A percentile compares a stretch with the other conserved stretches of the same genome.
Conservation (phyloP, 2,797 vertebrate genomes). For the Glyptemys insculpta region DNA sequence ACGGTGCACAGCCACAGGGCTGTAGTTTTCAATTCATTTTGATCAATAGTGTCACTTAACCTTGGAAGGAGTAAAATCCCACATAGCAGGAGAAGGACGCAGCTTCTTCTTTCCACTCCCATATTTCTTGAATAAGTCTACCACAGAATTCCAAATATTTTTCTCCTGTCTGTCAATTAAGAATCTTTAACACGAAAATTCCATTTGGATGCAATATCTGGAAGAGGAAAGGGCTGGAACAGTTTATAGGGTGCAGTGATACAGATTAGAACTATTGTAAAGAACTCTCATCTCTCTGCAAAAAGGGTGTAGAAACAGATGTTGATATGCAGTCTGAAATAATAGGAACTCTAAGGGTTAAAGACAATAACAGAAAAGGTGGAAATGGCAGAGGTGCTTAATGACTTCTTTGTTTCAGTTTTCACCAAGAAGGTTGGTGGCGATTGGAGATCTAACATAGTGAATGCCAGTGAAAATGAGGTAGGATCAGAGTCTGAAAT, state of each 20-base stretch:
- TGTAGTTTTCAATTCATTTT: conserved; percentile 48
- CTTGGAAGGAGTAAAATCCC: conserved; percentile 46
- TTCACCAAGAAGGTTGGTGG: too few relatives aligned
- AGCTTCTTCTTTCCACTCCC: neutral
- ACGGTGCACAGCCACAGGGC: conserved; percentile 30
- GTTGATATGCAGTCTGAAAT: neutral
- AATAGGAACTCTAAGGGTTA: too few relatives aligned
- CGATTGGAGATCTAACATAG: too few relatives aligned
- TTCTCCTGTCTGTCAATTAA: neutral
- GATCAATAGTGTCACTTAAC: conserved; percentile 41
- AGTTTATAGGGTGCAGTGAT: neutral
- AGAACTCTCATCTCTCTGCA: neutral
- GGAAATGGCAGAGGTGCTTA: too few relatives aligned
- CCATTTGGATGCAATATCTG: neutral
- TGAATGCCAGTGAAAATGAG: too few relatives aligned
- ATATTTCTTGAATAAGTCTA: neutral
- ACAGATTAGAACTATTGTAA: neutral
- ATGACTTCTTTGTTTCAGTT: too few relatives aligned
- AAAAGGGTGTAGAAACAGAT: neutral
- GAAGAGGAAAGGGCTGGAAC: neutral
- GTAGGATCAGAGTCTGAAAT: too few relatives aligned
- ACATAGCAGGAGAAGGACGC: neutral
- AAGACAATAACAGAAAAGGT: too few relatives aligned
- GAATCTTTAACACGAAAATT: neutral
- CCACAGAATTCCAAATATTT: neutral